These are phyloP conservation scores for Thaumatotibia leucotreta DNA, from an alignment of 1,140 invertebrate species.

Conservation along the genomic window DNA sequence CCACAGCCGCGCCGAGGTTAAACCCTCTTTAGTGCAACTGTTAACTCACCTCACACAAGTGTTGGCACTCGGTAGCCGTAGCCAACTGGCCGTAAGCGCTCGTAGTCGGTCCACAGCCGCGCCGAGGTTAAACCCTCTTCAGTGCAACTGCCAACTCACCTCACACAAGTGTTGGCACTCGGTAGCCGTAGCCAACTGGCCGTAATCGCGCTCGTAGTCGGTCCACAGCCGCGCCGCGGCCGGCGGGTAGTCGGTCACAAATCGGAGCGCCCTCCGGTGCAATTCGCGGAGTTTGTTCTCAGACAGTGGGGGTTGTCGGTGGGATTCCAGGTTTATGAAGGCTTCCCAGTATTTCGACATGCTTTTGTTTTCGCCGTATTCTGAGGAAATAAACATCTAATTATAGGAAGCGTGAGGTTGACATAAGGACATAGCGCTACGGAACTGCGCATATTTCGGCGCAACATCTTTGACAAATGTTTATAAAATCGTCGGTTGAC, in stretches of 20 bases:
- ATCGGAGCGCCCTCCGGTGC: slow-evolving; percentile 48
- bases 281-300: slow-evolving; percentile 43
- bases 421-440: no score
- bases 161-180: slow-evolving; percentile 54
- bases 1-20: slow-evolving; percentile 79
- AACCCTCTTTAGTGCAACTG: slow-evolving; percentile 48
- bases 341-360: slow-evolving; percentile 70
- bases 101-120: slow-evolving; percentile 85
- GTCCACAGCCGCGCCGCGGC: slow-evolving; percentile 84
- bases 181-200: slow-evolving; percentile 78
- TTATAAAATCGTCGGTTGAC: no score
- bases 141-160: slow-evolving; percentile 16
- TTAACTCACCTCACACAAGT: no score
- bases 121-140: no score
- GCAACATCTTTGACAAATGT: no score
- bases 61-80: slow-evolving; percentile 62
- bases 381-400: slow-evolving; percentile 28
- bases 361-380: slow-evolving; percentile 68
- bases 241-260: slow-evolving; percentile 83
- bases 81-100: slow-evolving; percentile 84
- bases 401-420: no score
- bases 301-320: slow-evolving; percentile 25
- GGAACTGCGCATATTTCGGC: no score
- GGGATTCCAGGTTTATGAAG: slow-evolving; percentile 50
- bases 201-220: slow-evolving; percentile 87